Evolutionary conservation across 2,797 vertebrate genomes (phyloP).

Genomic region (Lithobates sylvaticus): DNA sequence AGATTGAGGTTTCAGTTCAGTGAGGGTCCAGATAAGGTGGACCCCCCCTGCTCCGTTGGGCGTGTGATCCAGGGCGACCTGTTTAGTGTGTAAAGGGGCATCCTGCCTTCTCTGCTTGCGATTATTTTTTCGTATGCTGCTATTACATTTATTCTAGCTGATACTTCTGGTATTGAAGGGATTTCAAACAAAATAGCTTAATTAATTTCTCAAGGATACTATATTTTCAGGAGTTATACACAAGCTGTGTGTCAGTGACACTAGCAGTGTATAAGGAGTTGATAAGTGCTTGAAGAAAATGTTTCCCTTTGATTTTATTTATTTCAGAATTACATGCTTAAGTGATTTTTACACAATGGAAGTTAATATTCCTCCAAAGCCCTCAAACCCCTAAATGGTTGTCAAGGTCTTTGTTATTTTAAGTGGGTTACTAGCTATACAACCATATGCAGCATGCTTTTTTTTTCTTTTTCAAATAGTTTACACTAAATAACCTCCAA

Average conservation of each 20-base stretch:
- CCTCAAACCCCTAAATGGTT: constrained; percentile 35
- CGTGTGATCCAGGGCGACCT: too few species aligned
- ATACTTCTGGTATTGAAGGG: too few species aligned
- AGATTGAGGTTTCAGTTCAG: too few species aligned
- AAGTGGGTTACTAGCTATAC: constrained; percentile 9
- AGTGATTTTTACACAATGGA: constrained; percentile 31
- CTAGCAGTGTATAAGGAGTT: not conserved
- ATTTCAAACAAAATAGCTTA: not conserved
- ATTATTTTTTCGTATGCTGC: too few species aligned
- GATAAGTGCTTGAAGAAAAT: not conserved
- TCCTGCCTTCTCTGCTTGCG: too few species aligned
- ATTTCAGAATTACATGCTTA: constrained; percentile 11
- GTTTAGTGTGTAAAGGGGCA: too few species aligned
- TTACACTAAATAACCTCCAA: constrained; percentile 18
- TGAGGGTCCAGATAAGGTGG: too few species aligned
- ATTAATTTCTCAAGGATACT: not conserved
- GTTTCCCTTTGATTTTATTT: not conserved
- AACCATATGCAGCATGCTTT: not conserved
- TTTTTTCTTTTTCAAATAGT: constrained; percentile 14
- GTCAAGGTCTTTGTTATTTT: constrained; percentile 52
- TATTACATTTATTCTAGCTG: too few species aligned
- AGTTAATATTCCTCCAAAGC: constrained; percentile 23
- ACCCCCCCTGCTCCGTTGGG: too few species aligned
- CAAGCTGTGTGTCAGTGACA: not conserved
- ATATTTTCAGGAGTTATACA: not conserved